Base-by-base conservation (phyloP, 1,140 invertebrate genomes). In the Hyphantria cunea region DNA sequence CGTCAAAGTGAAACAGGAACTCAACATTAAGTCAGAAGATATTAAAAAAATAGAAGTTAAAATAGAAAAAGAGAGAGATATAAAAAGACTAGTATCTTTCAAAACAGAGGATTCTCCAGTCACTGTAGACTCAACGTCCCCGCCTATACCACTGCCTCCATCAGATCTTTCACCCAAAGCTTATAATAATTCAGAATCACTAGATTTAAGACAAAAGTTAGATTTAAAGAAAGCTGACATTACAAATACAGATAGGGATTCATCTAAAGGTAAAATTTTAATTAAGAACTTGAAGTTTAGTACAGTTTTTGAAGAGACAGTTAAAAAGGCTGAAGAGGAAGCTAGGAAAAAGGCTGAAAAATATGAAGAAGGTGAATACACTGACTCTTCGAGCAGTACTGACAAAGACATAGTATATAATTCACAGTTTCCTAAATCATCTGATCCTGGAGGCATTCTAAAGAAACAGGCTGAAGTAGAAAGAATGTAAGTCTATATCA, bases 231-330 rank as follows among this genome's bases (percentile, higher is more conserved):
- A 85, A 65, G 48, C 12, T 32, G 71, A 76, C 31, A 64, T 72
- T 54, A 10, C 33, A 0, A 25, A 62, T 41, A 17, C 66, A 11
- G 83, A 86, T 39, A 79, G 58, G 72, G 89, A 91, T 45, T 91
- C 91, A 69, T 64, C 72, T 25, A 91, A 91, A 73, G 85, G 80
- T 62, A 92, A 91, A 81, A 92, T 91, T 74, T 86, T 93, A 66
- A 94, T 94, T 68, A 94, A 94, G 74, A 93, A 94, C 78, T 87
- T 95, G 13, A 94, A 94, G 71, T 93, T 94, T 50, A 94, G 94
- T 86, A 74, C 91, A 39, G 93, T 95, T 14, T 95, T 93, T 82
- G 93, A 93, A 73, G 93, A 93, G 65, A 93, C 93, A 14, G 92
- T 94, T 0, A 93, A 93, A 74, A 92, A 93, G 76, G 93, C 93